Evolutionary conservation across 37 sponge, comb jelly and placozoan genomes (phyloP), one percentile per base, ranked within the genome.

Genomic region (Agelas oroides): DNA sequence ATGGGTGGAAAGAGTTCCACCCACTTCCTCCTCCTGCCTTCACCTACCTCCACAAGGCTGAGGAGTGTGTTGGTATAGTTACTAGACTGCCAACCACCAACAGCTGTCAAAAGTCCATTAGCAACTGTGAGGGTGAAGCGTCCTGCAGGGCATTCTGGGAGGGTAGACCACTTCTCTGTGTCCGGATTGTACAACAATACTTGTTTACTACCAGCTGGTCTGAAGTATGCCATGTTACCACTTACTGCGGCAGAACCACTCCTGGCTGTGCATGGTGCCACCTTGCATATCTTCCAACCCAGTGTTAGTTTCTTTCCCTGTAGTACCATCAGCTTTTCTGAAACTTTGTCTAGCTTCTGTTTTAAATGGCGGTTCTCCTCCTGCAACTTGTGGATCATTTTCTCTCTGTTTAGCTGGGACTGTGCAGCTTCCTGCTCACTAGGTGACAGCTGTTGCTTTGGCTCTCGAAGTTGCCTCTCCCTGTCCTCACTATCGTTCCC

Each of bases 1-100:
- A 79, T 79, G 30, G 55, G 69, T 65, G 80, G 80, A 21, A 28
- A 79, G 14, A 34, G 23, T 53, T 79, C 69, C 13, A 67, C 12
- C 80, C 80, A 79, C 33, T 53, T 65, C 58, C 18, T 15, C 33
- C 1, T 31, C 2, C 57, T 35, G 5, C 56, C 35, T 5, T 23
- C 59, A 1, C 38, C 39, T 12, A 13, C 41, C 14, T 39, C 53
- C n/a, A 54, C 25, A 13, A 79, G 80, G 35, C 67, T 53, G 16
- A 66, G 53, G 2, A 79, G 25, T 25, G 31, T 66, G 16, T 79
- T 66, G 67, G n/a, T 46, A 69, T 53, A 52, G 58, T n/a, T 2
- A 46, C 46, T 8, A 46, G 46, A 8, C 46, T 46, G 46, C 8
- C 30, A 8, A 3, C 65, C 65, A 63, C 65, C 65, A 6, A 63